Evolutionary conservation across 2,888 invertebrate genomes (phyloP).

Genomic region (Sturmia bella): DNA sequence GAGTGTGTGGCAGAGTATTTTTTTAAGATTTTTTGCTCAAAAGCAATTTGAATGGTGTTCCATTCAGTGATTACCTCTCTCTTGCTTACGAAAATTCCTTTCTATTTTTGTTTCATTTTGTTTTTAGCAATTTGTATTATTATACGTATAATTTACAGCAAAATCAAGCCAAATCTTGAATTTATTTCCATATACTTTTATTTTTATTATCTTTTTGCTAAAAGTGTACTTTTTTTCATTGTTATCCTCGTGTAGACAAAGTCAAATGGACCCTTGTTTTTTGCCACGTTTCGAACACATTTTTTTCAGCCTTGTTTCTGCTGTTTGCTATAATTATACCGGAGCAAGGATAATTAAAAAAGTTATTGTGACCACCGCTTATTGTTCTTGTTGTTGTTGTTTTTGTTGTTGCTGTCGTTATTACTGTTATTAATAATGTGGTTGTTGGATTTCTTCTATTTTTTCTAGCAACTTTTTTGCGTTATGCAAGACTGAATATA

Average conservation of each 20-base stretch:
- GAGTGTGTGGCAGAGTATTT: slow-evolving; percentile 5
- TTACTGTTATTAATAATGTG: slow-evolving; percentile 53
- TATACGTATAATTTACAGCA: slow-evolving; percentile 44
- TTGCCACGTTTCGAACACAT: slow-evolving; percentile 6
- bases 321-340: slow-evolving; percentile 67
- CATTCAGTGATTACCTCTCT: slow-evolving; percentile 67
- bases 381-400: slow-evolving; percentile 41
- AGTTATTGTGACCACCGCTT: slow-evolving; percentile 69
- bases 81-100: slow-evolving; percentile 37
- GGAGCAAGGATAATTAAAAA: slow-evolving; percentile 69
- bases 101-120: slow-evolving; percentile 23
- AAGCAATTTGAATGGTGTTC: slow-evolving; percentile 68
- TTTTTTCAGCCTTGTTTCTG: slow-evolving; percentile 24
- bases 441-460: slow-evolving; percentile 32
- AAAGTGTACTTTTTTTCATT: slow-evolving; percentile 62
- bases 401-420: slow-evolving; percentile 36
- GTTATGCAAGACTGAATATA: slow-evolving; percentile 46
- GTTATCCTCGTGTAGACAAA: slow-evolving; percentile 65
- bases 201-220: slow-evolving; percentile 18
- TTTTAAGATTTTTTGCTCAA: slow-evolving; percentile 24
- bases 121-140: slow-evolving; percentile 5
- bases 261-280: slow-evolving; percentile 56
- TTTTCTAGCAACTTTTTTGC: slow-evolving; percentile 9
- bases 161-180: slow-evolving; percentile 53
- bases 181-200: slow-evolving; percentile 5